phyloP scores from a whole-genome alignment of 2,888 invertebrate genomes.

The Drosophila kuntzei region DNA sequence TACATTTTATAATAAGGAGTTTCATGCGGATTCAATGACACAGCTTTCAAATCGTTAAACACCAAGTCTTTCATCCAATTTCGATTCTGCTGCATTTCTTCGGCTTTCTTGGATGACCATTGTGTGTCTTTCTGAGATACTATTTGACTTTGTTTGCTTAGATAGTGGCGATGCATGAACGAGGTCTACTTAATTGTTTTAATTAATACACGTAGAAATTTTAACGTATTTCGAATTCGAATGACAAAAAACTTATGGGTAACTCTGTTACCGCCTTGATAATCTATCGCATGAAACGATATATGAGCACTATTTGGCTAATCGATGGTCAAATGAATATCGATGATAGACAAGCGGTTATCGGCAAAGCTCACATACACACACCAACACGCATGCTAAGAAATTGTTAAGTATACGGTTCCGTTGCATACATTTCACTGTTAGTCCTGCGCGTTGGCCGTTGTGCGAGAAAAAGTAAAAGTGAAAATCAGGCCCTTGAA shows the following conservation, averaged over 20 bases:
- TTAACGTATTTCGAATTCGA: slow-evolving; percentile 7
- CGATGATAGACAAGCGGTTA: slow-evolving; percentile 12
- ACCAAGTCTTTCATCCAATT: neutral
- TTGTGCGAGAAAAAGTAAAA: slow-evolving; percentile 69
- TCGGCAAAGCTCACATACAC: slow-evolving; percentile 21
- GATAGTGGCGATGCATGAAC: neutral
- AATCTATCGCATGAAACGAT: neutral
- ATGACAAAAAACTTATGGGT: slow-evolving; percentile 33
- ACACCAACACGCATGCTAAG: slow-evolving; percentile 5
- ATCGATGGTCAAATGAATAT: slow-evolving; percentile 18
- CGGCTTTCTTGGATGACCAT: neutral
- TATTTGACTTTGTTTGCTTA: neutral
- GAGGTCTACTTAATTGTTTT: neutral
- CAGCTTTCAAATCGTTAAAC: neutral
- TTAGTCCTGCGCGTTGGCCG: slow-evolving; percentile 66
- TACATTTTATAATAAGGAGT: neutral
- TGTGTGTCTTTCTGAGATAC: neutral
- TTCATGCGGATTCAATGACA: neutral
- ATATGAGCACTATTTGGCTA: neutral
- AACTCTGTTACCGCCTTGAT: slow-evolving; percentile 18
- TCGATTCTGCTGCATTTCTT: neutral
- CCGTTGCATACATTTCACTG: slow-evolving; percentile 43
- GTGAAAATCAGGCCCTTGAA: slow-evolving; percentile 76
- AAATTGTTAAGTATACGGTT: slow-evolving; percentile 30
- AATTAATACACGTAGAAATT: neutral